Base-by-base conservation (phyloP, 2,797 vertebrate species). In the Gymnoscopelus braueri region DNA sequence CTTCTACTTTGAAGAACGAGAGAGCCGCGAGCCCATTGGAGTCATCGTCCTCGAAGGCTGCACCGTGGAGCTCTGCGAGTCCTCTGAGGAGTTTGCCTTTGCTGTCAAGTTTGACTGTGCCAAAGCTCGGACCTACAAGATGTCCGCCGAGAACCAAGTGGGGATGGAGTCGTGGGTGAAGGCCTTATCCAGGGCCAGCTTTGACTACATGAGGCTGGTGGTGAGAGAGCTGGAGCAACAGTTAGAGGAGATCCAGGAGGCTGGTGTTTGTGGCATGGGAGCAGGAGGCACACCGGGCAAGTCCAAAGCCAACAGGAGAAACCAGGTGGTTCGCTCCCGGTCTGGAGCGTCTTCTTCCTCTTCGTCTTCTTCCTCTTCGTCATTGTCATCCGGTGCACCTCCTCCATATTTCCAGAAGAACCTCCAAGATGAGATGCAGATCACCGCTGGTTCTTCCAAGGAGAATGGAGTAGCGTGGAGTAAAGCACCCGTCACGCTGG, bases 91-190 rank as follows among this genome's bases (percentile, higher is more conserved):
- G 72, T 98, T 96, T 0, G 89, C 96, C 85, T 99, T 99, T 0
- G 96, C 97, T 48, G 81, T 99, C 82, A 95, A 95, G 80, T 99
- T 98, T 0, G 88, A 95, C 0, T 94, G 94, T 0, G 57, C 89
- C 84, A 96, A 95, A 50, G 94, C 95, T 0, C 95, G 95, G 39
- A 88, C 96, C 71, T 99, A 98, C 61, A 93, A 97, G 87, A 93
- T 99, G 93, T 95, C 95, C 0, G 96, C 98, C 0, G 97, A 98
- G 53, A 97, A 84, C 92, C 97, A 98, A 72, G 93, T 75, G 0
- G 94, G 93, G 82, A 95, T 99, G 96, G 97, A 99, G 93, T 94
- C 95, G 0, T 99, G 98, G 98, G 96, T 99, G 85, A 98, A 98
- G 86, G 95, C 97, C 0, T 84, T 99, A 68, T 98, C 98, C 0